Conservation (phyloP, 2,888 invertebrate species). For the Clivina fossor region DNA sequence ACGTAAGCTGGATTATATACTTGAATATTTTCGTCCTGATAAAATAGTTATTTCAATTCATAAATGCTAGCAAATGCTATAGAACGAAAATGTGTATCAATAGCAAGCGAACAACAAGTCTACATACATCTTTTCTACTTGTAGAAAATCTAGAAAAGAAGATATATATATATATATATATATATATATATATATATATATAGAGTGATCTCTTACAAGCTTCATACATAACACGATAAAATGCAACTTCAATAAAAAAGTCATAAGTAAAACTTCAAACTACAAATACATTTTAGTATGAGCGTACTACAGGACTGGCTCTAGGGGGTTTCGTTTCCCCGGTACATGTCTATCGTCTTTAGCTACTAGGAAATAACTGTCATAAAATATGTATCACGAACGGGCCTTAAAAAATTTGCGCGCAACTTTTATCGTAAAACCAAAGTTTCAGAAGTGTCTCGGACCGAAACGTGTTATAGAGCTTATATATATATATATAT, state of each 20-base stretch:
- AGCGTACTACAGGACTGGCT: too few relatives aligned
- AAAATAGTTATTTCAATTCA: too few relatives aligned
- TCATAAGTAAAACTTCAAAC: slow-evolving; percentile 19
- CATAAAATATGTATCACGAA: slow-evolving; percentile 26
- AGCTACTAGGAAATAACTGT: slow-evolving; percentile 25
- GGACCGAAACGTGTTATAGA: neutral
- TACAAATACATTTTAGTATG: slow-evolving; percentile 19
- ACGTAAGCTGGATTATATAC: too few relatives aligned
- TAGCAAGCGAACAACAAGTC: neutral
- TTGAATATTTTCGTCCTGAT: too few relatives aligned
- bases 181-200: too few relatives aligned
- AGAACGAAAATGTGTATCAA: too few relatives aligned
- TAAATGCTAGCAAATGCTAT: too few relatives aligned
- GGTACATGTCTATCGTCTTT: slow-evolving; percentile 21
- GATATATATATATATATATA: too few relatives aligned
- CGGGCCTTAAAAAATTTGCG: slow-evolving; percentile 19
- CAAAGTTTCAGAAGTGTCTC: slow-evolving; percentile 24
- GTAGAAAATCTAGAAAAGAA: too few relatives aligned
- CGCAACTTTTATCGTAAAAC: slow-evolving; percentile 28
- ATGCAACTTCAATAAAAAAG: slow-evolving; percentile 25
- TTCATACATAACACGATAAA: slow-evolving; percentile 27
- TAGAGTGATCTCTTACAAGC: slow-evolving; percentile 1
- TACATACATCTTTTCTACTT: too few relatives aligned
- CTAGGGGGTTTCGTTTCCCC: too few relatives aligned
- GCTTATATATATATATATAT: too few relatives aligned